Conservation (phyloP, 2,113 vertebrate genomes). For the Plestiodon gilberti region DNA sequence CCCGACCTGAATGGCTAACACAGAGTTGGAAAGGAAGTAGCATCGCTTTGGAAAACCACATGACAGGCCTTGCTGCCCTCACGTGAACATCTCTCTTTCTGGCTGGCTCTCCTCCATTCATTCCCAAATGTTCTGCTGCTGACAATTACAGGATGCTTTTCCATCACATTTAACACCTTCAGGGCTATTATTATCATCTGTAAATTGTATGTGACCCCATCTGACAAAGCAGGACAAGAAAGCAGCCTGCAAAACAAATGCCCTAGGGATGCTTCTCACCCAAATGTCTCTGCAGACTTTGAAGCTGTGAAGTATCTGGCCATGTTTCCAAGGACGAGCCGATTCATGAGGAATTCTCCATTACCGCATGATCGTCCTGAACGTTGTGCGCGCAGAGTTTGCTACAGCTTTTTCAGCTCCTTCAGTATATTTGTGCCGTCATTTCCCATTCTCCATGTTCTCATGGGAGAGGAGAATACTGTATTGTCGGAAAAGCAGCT, state of each 20-base stretch:
- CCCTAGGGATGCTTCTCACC: background rate
- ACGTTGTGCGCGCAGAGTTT: no score
- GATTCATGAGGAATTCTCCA: no score
- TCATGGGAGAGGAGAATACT: no score
- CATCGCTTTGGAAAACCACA: background rate
- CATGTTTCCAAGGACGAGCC: no score
- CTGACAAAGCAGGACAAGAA: background rate
- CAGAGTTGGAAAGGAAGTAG: background rate
- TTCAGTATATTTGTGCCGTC: no score
- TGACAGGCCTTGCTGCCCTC: background rate
- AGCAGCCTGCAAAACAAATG: background rate
- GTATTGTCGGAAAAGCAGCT: no score
- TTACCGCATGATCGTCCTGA: no score
- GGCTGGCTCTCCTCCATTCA: background rate
- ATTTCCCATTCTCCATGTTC: no score
- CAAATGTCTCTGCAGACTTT: no score
- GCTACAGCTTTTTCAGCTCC: no score
- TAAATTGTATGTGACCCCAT: background rate
- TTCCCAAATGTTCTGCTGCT: background rate
- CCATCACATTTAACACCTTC: background rate
- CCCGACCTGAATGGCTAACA: no score
- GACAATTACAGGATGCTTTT: background rate
- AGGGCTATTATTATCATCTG: background rate
- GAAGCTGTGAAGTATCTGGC: no score
- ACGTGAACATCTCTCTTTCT: background rate